Evolutionary conservation across 2,797 vertebrate species (phyloP), one percentile per base, ranked within the genome.

Genomic region (Phoeniculus purpureus): DNA sequence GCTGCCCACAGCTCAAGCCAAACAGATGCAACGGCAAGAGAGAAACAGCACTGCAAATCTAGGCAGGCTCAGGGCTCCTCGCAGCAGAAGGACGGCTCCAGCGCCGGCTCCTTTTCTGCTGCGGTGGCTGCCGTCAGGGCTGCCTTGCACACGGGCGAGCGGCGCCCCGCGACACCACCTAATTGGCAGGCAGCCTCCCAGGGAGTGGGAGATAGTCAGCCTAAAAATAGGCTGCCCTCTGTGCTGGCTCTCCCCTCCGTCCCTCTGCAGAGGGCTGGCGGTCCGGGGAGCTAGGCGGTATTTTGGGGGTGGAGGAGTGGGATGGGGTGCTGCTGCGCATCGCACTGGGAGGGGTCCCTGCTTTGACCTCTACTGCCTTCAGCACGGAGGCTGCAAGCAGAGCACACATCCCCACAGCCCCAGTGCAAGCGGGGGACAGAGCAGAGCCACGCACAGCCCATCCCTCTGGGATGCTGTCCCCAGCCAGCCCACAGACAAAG

Each of bases 221-320:
- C 95, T 96, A 95, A 93, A 96, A 95, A 96, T 95, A 96, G 92
- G 56, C 60, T 81, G 76, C 59, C 32, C 86, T 85, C 72, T 88
- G 81, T 68, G 92, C 90, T 70, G 90, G 79, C 81, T 92, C 56
- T 78, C 52, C 70, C 75, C 29, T 92, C 81, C 70, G 76, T 89
- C 61, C 2, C 2, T 65, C 25, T 31, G 3, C 70, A 76, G 86
- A 74, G 43, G 67, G 81, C 54, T 79, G 72, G n/a, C 19, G 0
- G n/a, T 81, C 48, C 75, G 68, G 68, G 43, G 52, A 83, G 64
- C 5, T 0, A 0, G 34, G 58, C 1, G 10, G 15, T 10, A 43
- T 23, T 40, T 31, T 47, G 65, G 75, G 81, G 37, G 48, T 10
- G 29, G 37, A 71, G 72, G 50, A 64, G 22, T 1, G 0, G 48